Base-by-base conservation (phyloP, 1,140 invertebrate species). In the Helicoverpa armigera region DNA sequence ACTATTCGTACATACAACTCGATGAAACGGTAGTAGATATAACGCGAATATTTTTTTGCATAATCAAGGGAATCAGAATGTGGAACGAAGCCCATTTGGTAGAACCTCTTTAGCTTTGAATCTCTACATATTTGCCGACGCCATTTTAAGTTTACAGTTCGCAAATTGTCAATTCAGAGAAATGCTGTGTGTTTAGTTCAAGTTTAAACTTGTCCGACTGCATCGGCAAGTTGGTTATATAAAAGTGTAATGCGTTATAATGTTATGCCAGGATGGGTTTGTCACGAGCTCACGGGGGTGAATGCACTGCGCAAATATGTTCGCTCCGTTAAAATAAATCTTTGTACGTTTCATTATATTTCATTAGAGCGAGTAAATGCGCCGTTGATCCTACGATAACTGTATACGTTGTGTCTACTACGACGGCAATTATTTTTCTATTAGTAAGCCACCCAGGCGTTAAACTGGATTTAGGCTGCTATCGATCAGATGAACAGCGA, bases 241-340 rank as follows among this genome's bases (percentile, higher is more conserved):
- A 53, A 72, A 79, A 74, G 43, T 77, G 74, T 73, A 82, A 80
- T 82, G 16, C 85, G 86, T 85, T 84, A 85, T 86, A 88, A 88
- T 84, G 85, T 85, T 80, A 87, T 84, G 83, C 83, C 83, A 78
- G 86, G 85, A 88, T 89, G 85, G 83, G 80, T 82, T 85, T 89
- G 91, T 92, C 89, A 91, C 89, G 87, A 80, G 83, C 82, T 69
- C 18, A 67, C 35, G 48, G 14, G 88, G 91, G 89, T 92, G 86
- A 92, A 91, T 79, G 91, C 83, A 85, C 91, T 90, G 61, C 43
- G 88, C 85, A 88, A 89, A 91, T 88, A 88, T 84, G 83, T 76
- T 83, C 81, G 79, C 82, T 83, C 82, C 83, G 85, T 87, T 87
- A 81, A 87, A 89, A 87, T 85, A 89, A 86, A 88, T 87, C 85